A percentile compares a stretch with the other conserved stretches of the same genome.
Conservation (phyloP, 2,888 invertebrate genomes). For the Trissolcus japonicus region DNA sequence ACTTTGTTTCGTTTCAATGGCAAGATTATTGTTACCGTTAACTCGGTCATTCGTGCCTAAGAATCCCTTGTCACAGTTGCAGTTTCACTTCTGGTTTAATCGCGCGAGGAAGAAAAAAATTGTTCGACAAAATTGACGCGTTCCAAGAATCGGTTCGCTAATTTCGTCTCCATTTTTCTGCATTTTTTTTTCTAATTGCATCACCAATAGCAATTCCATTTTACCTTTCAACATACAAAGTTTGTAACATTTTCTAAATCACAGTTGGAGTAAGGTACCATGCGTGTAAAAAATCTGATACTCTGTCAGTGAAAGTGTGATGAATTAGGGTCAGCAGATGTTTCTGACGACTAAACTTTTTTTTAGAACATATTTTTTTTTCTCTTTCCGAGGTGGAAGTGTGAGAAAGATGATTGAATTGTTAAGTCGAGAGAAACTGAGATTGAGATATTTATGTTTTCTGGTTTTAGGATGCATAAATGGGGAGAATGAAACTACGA, state of each 20-base stretch:
- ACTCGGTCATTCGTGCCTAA: conserved; percentile 3
- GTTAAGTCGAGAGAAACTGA: not conserved
- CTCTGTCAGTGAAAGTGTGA: conserved; percentile 32
- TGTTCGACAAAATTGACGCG: too few relatives aligned
- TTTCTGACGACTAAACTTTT: not conserved
- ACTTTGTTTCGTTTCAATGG: conserved; percentile 29
- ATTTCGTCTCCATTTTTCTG: conserved; percentile 1
- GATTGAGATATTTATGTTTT: conserved; percentile 5
- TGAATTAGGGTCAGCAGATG: conserved; percentile 26
- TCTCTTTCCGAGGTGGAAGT: not conserved
- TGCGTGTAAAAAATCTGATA: conserved; percentile 33
- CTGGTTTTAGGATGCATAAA: conserved; percentile 26
- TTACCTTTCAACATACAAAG: too few relatives aligned
- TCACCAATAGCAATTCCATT: too few relatives aligned
- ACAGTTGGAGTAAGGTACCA: conserved; percentile 1
- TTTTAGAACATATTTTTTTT: conserved; percentile 4
- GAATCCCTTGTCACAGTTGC: conserved; percentile 13
- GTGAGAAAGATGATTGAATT: not conserved
- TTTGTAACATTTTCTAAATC: too few relatives aligned
- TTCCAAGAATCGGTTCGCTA: not conserved
- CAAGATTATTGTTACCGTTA: conserved; percentile 21
- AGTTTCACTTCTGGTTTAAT: conserved; percentile 30
- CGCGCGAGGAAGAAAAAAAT: conserved; percentile 19
- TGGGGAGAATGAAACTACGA: conserved; percentile 49
- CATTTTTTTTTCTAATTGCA: not conserved